These are phyloP conservation scores for Brachionus asplanchnoidis DNA, from an alignment of 1,140 invertebrate species.

Conservation along the genomic window DNA sequence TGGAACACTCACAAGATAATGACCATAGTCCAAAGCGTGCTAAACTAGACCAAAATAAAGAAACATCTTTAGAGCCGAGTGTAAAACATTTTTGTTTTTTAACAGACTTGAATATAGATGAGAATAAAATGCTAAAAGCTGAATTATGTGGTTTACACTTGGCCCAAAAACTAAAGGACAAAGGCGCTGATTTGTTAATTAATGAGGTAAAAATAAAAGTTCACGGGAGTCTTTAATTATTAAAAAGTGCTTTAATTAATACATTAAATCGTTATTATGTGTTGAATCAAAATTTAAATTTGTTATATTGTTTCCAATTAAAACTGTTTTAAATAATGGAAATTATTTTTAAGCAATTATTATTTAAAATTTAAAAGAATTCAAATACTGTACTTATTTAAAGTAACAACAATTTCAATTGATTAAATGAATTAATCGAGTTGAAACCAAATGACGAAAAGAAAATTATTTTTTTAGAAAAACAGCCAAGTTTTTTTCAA, in stretches of 20 bases:
- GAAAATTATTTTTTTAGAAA: no score
- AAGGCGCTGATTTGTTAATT: constrained; percentile 32
- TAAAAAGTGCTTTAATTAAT: neutral
- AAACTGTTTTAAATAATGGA: no score
- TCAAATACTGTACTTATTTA: no score
- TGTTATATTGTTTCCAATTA: neutral
- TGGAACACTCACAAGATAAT: neutral
- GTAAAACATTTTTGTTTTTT: constrained; percentile 13
- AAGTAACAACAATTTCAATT: no score
- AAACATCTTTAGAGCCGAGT: neutral
- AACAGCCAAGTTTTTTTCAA: no score
- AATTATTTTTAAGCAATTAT: no score
- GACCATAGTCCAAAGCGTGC: neutral
- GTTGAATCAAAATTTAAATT: neutral
- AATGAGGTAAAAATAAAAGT: constrained; percentile 15
- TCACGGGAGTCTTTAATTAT: neutral
- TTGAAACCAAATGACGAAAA: no score
- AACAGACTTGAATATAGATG: constrained; percentile 35
- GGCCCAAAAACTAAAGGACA: constrained; percentile 18
- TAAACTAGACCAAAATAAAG: neutral
- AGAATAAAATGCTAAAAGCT: constrained; percentile 31
- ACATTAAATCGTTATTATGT: neutral
- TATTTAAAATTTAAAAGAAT: no score
- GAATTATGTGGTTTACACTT: constrained; percentile 35
- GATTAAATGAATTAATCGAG: no score